Base-by-base conservation (phyloP, 1,140 invertebrate species). In the Microplitis demolitor region DNA sequence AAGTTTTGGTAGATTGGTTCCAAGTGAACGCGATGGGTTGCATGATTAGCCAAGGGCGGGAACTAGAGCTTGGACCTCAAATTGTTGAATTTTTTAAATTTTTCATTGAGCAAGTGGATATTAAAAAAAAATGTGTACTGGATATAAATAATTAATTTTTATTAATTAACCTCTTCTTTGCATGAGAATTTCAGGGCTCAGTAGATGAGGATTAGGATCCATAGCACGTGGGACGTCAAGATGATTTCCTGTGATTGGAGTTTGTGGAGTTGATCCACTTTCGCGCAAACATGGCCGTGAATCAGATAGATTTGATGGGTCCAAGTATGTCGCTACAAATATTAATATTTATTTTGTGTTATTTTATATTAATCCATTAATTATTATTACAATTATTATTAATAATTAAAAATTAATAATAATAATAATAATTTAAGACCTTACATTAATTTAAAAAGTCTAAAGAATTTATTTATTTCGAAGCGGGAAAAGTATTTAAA, bases 131-230 rank as follows among this genome's bases (percentile, higher is more conserved):
- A 45, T 3, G 5, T 37, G 3, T 37, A 4, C 35, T 4, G 4
- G 9, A 8, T 39, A 39, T 39, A 39, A 39, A 39, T 39, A n/a
- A 39, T 39, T 39, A 39, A 39, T 34, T n/a, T 37, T 60, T 37
- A n/a, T n/a, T n/a, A 39, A 31, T 60, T 33, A 75, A 92, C 92
- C 93, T 90, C 93, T 88, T 72, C 92, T 88, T 82, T 93, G 92
- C 80, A 90, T 93, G 54, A 93, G 88, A 77, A 91, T 90, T 83
- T 95, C 93, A 11, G 94, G 93, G 83, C 93, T 95, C 16, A 95
- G 89, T 69, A 95, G 89, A 87, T 95, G 95, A 3, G 92, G 91
- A 87, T 94, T 94, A n/a, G 93, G 90, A 67, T 90, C 89, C 35
- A 85, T 79, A 37, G 91, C 89, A 76, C 91, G 90, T 16, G 93